Evolutionary conservation across 2,113 vertebrate genomes (phyloP).

Genomic region (Notothenia coriiceps): DNA sequence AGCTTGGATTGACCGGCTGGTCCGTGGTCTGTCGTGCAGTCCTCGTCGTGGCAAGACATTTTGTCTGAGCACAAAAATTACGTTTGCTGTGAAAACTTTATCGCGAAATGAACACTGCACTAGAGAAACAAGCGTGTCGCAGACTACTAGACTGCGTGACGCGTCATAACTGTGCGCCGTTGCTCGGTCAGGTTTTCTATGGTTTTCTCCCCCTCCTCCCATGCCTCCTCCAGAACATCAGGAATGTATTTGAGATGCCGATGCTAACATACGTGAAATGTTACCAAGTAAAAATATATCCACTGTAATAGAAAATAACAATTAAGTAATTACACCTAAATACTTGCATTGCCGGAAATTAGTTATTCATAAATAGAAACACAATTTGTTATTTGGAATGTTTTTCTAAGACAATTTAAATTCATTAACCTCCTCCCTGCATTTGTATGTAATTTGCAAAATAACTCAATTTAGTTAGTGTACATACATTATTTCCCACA

Average conservation of each 20-base stretch:
- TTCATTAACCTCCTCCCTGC: too few species aligned
- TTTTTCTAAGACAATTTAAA: too few species aligned
- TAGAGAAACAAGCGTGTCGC: constrained; percentile 55
- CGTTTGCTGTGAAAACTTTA: background rate
- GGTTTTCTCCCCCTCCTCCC: too few species aligned
- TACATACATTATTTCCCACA: too few species aligned
- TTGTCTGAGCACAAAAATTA: background rate
- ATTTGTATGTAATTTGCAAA: background rate
- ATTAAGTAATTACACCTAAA: too few species aligned
- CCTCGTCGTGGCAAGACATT: constrained; percentile 79
- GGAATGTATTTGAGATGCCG: background rate
- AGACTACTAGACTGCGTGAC: accelerated
- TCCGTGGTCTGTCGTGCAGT: constrained; percentile 38
- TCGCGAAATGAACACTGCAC: background rate
- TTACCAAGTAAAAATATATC: background rate
- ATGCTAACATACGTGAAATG: too few species aligned
- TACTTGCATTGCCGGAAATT: too few species aligned
- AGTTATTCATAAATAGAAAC: too few species aligned
- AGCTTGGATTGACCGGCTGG: constrained; percentile 65
- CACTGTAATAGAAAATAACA: background rate
- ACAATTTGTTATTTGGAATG: background rate
- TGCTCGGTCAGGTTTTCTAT: background rate
- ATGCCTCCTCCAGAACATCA: background rate
- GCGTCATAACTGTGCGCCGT: constrained; percentile 66
- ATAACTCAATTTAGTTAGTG: too few species aligned